Conservation (phyloP, 2,888 invertebrate genomes). For the Agrochola circellaris region DNA sequence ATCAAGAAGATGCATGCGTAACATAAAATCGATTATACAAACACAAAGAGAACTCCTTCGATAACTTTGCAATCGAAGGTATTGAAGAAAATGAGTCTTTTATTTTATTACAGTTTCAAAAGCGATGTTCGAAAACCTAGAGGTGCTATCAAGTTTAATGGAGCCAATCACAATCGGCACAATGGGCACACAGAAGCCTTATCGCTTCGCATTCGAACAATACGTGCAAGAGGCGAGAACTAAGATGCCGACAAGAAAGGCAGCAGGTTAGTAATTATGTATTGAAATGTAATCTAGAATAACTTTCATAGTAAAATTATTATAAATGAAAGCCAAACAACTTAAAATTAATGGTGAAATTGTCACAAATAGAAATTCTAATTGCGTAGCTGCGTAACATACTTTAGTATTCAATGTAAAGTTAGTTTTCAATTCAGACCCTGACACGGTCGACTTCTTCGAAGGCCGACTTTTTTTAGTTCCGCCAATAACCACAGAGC, state of each 20-base stretch:
- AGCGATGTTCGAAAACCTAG: slow-evolving; percentile 85
- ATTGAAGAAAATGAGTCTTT: background rate
- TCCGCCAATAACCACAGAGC: slow-evolving; percentile 61
- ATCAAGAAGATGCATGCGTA: background rate
- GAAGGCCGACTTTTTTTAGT: slow-evolving; percentile 64
- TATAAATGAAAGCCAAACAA: slow-evolving; percentile 19
- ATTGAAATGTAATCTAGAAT: background rate
- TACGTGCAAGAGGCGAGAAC: slow-evolving; percentile 86
- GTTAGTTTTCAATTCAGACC: slow-evolving; percentile 62
- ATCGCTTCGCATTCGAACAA: slow-evolving; percentile 85
- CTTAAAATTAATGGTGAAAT: slow-evolving; percentile 40
- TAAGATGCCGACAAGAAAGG: slow-evolving; percentile 87
- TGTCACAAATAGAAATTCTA: slow-evolving; percentile 22
- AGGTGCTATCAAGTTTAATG: slow-evolving; percentile 81
- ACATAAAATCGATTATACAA: background rate
- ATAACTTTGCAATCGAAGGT: background rate
- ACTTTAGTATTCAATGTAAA: slow-evolving; percentile 45
- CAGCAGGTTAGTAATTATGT: slow-evolving; percentile 77
- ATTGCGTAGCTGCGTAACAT: slow-evolving; percentile 52
- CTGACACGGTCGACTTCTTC: slow-evolving; percentile 68
- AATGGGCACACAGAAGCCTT: slow-evolving; percentile 88
- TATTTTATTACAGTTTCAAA: slow-evolving; percentile 78
- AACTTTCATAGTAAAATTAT: background rate
- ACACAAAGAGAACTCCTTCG: slow-evolving; percentile 1
- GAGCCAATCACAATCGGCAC: slow-evolving; percentile 87